Evolutionary conservation across 2,888 invertebrate species (phyloP).

Genomic region (Clepsis dumicolana): DNA sequence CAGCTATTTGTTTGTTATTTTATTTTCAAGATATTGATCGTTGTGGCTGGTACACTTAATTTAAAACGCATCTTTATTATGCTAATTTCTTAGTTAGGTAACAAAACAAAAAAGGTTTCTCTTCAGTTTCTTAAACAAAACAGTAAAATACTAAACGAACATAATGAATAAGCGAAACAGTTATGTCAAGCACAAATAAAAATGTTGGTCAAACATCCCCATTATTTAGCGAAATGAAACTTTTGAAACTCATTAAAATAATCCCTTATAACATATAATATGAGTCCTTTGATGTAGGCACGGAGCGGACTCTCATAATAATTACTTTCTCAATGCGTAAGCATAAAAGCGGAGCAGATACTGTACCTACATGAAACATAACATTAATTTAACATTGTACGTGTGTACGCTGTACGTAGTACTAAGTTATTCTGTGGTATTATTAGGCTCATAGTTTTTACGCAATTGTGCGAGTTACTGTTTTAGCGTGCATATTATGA

Average conservation of each 20-base stretch:
- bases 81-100: too few species aligned
- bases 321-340: slow-evolving; percentile 38
- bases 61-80: too few species aligned
- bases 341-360: slow-evolving; percentile 33
- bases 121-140: background rate
- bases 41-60: too few species aligned
- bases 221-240: slow-evolving; percentile 41
- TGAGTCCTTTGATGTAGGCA: slow-evolving; percentile 41
- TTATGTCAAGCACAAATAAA: background rate
- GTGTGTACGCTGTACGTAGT: too few species aligned
- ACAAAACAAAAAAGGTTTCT: background rate
- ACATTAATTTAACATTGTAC: background rate
- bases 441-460: background rate
- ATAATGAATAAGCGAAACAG: background rate
- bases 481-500: too few species aligned
- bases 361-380: slow-evolving; percentile 14
- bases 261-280: slow-evolving; percentile 40
- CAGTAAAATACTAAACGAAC: background rate
- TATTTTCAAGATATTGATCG: background rate
- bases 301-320: slow-evolving; percentile 37
- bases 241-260: slow-evolving; percentile 43
- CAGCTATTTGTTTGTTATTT: background rate
- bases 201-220: slow-evolving; percentile 35
- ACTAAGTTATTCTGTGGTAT: too few species aligned
- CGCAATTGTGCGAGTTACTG: background rate